Percentiles rank a stretch among this genome's conserved stretches.
phyloP scores from a whole-genome alignment of 2,888 invertebrate species.

The Ectemnius cavifrons region DNA sequence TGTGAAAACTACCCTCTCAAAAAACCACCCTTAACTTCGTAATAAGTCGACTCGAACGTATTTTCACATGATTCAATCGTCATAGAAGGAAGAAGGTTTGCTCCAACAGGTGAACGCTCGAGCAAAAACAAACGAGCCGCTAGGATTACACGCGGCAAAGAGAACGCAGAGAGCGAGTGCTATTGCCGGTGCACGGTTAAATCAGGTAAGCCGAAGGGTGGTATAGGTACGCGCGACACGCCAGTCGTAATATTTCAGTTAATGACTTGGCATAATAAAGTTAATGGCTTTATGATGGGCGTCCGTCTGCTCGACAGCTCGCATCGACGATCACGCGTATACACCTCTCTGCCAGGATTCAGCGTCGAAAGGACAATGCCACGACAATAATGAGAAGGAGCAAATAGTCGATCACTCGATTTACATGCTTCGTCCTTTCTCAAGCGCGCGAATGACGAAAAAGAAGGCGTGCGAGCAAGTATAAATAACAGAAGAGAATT shows the following conservation, averaged over 20 bases:
- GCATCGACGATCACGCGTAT: conserved; percentile 12
- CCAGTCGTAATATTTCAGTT: conserved; percentile 77
- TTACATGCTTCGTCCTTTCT: conserved; percentile 32
- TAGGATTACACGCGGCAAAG: not conserved
- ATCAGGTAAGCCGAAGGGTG: conserved; percentile 68
- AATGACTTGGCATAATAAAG: conserved; percentile 77
- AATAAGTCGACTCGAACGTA: no score
- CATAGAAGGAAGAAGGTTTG: not conserved
- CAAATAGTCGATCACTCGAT: no score
- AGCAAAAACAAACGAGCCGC: conserved; percentile 38
- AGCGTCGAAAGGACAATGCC: not conserved
- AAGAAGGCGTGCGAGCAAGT: conserved; percentile 61
- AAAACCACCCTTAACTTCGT: no score
- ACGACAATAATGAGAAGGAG: no score
- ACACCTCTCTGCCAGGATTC: conserved; percentile 3
- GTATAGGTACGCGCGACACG: conserved; percentile 72
- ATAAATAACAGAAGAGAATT: conserved; percentile 60
- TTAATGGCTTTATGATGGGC: conserved; percentile 77
- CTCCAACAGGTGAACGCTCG: conserved; percentile 42
- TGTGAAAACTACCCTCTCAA: no score
- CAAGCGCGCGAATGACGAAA: conserved; percentile 37
- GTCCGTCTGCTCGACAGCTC: conserved; percentile 56
- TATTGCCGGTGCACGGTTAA: conserved; percentile 59
- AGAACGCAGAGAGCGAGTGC: conserved; percentile 6
- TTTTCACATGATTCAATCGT: no score